A percentile compares a stretch with the other conserved stretches of the same genome.
Conservation (phyloP, 2,888 invertebrate species). For the Zhuqinia jingwanae region DNA sequence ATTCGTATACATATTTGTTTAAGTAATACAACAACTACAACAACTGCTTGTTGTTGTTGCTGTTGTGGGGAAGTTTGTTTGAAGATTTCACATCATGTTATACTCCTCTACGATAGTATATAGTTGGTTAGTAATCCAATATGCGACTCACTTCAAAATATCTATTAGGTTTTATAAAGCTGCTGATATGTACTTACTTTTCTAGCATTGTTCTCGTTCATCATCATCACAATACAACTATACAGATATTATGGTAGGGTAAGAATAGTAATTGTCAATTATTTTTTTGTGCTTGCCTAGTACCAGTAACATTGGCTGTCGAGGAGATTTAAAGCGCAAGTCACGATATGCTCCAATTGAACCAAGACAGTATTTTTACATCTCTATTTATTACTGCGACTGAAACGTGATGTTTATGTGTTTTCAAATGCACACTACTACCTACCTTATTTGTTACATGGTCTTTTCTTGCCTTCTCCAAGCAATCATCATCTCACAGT, state of each 20-base stretch:
- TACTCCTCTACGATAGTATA: no score
- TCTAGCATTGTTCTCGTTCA: conserved; percentile 2
- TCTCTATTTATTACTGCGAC: background rate
- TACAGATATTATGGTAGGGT: background rate
- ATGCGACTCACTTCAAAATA: no score
- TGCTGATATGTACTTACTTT: background rate
- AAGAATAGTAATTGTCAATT: no score
- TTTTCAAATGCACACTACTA: background rate
- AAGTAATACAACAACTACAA: no score
- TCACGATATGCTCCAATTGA: conserved; percentile 44
- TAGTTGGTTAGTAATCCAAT: no score
- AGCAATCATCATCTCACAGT: background rate
- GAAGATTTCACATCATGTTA: no score
- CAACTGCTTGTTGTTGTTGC: no score
- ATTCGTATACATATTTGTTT: background rate
- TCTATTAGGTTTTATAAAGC: no score
- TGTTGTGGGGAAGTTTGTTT: background rate
- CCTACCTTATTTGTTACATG: no score
- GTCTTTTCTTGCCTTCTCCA: no score
- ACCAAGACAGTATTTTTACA: conserved; percentile 2
- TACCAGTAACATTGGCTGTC: no score
- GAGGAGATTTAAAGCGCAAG: background rate
- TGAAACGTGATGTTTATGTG: conserved; percentile 10
- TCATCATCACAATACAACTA: background rate
- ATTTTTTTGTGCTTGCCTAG: background rate